Evolutionary conservation across 2,888 invertebrate species (phyloP), one percentile per base, ranked within the genome.

Genomic region (Fragum whitleyi): DNA sequence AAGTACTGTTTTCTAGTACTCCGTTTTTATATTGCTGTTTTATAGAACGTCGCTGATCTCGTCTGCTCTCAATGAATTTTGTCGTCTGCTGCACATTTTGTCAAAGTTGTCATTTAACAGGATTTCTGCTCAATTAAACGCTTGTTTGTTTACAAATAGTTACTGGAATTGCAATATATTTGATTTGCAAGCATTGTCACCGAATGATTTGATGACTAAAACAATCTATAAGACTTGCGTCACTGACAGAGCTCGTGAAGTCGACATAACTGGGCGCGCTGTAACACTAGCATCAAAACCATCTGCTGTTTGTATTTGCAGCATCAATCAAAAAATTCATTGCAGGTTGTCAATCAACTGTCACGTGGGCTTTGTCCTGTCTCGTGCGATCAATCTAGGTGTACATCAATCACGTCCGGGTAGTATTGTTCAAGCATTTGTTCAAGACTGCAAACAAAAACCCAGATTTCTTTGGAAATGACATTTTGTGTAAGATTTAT

Each of bases 291-390:
- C 65, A n/a, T 65, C 65, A 11, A 39, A 65, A 77, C 83, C 92
- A 92, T 91, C 91, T 92, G 92, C 90, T 91, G 87, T 90, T 90
- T 89, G 87, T 89, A 87, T 89, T 87, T 74, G 85, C 84, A 85
- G 87, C 92, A 92, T 92, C 92, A 91, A 92, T 92, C 92, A 92
- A 88, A 87, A 81, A 86, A 87, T 90, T 91, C 91, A 90, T 90
- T 90, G 90, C 89, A 82, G 85, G 85, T 84, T 92, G 93, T 92
- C 93, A 92, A 92, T 93, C 93, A 93, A 81, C 82, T 91, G 92
- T 92, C 92, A 90, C 83, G 61, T 79, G 75, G 86, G 74, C 91
- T 92, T 91, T 92, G 90, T 92, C 89, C 90, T 88, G 91, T 89
- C 90, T 88, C 77, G 86, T 88, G 88, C 90, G 89, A 92, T 92